Base-by-base conservation (phyloP, 2,113 vertebrate species). In the Lampris incognitus region DNA sequence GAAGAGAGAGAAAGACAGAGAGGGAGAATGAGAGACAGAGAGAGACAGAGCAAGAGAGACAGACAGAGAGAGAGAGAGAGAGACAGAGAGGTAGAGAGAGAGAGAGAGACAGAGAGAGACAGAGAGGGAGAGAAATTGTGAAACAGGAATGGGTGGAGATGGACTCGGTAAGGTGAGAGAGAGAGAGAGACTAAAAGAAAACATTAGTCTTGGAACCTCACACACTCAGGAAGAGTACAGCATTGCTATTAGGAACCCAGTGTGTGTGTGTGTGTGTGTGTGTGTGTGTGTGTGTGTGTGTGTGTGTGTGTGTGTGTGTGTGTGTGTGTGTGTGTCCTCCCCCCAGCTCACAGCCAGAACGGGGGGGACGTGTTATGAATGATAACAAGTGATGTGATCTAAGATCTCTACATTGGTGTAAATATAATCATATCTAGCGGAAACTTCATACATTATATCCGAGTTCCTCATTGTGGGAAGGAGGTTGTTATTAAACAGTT, bases 381-480 rank as follows among this genome's bases (percentile, higher is more conserved):
- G 79, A 83, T 87, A 87, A 90, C 83, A 84, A 74, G 70, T 77
- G 66, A 82, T 69, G 74, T 90, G 81, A 90, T 83, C 42, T 39
- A 48, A 74, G 74, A 83, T 70, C 69, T 70, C 74, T 49, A 38
- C 24, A 24, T 24, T 60, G 69, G 63, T 67, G 69, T 82, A 60
- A 86, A 88, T 68, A 66, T 70, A 69, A 87, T 84, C 61, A 37
- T 78, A 86, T 86, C 79, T 67, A 66, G 62, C 66, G 10, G 44
- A 65, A 49, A 61, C 46, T 50, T 73, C 59, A 41, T 60, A n/a
- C 42, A 42, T 48, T 55, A 46, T 37, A n/a, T 36, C 56, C 74
- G 5, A 49, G 39, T 3, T 1, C 10, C 39, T 69, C 50, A 39
- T 44, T 3, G 67, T 75, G 58, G 37, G 61, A 55, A 63, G 38